These are phyloP conservation scores for Opisthograptis luteolata DNA, from an alignment of 2,888 invertebrate genomes.

Conservation along the genomic window DNA sequence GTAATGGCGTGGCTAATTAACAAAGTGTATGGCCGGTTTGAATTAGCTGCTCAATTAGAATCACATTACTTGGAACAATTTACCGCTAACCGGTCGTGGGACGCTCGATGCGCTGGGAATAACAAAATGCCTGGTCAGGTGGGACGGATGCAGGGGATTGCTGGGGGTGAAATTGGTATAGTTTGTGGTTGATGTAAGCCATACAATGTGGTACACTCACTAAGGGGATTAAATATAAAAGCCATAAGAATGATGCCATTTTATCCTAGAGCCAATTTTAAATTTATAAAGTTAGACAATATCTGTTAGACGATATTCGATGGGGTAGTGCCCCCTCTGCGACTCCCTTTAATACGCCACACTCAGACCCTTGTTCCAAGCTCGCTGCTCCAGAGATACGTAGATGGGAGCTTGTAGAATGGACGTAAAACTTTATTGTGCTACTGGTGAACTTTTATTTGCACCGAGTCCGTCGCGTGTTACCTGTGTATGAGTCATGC, in stretches of 20 bases:
- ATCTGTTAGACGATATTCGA: background rate
- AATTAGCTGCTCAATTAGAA: conserved; percentile 83
- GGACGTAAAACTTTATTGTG: conserved; percentile 36
- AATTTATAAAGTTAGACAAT: too few relatives aligned
- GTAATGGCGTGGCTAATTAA: conserved; percentile 60
- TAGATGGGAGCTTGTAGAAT: conserved; percentile 29
- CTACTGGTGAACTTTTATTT: conserved; percentile 30
- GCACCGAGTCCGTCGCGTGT: conserved; percentile 24
- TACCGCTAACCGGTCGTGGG: conserved; percentile 76
- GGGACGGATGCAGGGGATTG: conserved; percentile 22
- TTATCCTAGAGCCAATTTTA: too few relatives aligned
- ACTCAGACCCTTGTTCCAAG: conserved; percentile 21
- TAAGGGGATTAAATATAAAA: too few relatives aligned
- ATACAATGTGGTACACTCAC: too few relatives aligned
- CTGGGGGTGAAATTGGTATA: too few relatives aligned
- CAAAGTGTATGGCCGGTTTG: conserved; percentile 67
- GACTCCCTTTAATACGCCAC: conserved; percentile 22
- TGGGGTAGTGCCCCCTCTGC: background rate
- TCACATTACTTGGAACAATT: conserved; percentile 80
- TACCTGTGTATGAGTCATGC: conserved; percentile 23
- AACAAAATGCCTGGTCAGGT: conserved; percentile 65
- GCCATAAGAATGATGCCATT: too few relatives aligned
- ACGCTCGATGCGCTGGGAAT: conserved; percentile 68
- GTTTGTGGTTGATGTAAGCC: too few relatives aligned
- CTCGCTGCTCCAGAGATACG: conserved; percentile 24